Percentiles rank a stretch among this genome's conserved stretches.
Conservation (phyloP, 2,888 invertebrate species). For the Megalurothrips usitatus region DNA sequence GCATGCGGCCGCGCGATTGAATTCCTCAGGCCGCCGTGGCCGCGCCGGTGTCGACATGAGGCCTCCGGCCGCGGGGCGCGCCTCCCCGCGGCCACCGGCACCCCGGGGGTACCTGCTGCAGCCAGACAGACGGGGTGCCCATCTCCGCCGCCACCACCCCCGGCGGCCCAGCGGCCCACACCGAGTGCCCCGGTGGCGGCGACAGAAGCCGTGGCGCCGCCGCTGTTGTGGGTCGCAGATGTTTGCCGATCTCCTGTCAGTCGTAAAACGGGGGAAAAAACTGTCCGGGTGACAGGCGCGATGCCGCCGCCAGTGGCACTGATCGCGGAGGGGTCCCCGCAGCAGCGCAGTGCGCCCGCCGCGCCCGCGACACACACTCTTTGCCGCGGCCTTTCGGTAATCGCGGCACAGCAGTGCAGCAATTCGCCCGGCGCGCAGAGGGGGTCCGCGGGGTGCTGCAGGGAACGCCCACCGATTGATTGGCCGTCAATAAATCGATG, state of each 20-base stretch:
- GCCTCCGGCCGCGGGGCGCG: neutral
- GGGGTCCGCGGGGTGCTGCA: neutral
- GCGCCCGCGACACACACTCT: no score
- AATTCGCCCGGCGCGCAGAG: neutral
- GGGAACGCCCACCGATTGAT: conserved; percentile 15
- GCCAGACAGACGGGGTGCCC: no score
- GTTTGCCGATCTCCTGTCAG: neutral
- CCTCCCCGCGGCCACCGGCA: no score
- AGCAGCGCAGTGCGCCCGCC: neutral
- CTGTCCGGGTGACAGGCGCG: neutral
- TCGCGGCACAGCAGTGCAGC: neutral
- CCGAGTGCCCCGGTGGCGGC: no score
- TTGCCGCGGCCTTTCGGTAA: neutral
- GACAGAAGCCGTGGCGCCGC: neutral
- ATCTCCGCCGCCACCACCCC: no score
- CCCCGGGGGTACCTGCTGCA: no score
- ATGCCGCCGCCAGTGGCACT: neutral
- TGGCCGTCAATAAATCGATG: conserved; percentile 17
- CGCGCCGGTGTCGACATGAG: conserved; percentile 12
- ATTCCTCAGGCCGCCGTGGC: neutral
- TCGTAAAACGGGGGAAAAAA: conserved; percentile 12
- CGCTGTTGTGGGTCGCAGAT: neutral
- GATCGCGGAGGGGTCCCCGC: no score
- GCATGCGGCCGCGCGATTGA: conserved; percentile 11
- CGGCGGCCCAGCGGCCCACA: no score